These are phyloP conservation scores for Aegypius monachus DNA, from an alignment of 2,113 vertebrate genomes.

Conservation along the genomic window DNA sequence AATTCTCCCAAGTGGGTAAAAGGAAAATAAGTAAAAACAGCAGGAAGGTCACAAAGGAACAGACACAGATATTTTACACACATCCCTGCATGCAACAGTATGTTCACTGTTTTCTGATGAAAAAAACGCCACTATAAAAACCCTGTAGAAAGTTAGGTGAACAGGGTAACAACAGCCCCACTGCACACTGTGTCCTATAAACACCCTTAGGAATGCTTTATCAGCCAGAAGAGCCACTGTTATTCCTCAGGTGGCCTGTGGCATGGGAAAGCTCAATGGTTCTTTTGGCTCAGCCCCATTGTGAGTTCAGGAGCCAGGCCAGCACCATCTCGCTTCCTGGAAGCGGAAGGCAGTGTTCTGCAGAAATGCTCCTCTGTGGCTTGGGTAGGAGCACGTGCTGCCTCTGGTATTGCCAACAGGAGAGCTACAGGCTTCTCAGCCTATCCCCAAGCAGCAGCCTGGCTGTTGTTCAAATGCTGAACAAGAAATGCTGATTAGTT, in stretches of 20 bases:
- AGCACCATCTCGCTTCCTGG: rapidly evolving
- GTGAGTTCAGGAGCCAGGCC: rapidly evolving
- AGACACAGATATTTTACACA: neutral
- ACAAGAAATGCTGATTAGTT: neutral
- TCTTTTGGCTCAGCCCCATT: neutral
- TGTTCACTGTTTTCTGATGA: neutral
- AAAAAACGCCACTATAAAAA: neutral
- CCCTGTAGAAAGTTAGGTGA: neutral
- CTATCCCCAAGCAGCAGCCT: neutral
- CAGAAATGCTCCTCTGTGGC: neutral
- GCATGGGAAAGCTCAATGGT: neutral
- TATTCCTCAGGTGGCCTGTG: neutral
- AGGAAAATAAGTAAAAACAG: neutral
- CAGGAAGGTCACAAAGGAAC: neutral
- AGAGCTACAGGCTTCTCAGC: neutral
- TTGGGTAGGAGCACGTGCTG: rapidly evolving
- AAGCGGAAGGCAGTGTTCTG: neutral
- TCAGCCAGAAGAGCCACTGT: neutral
- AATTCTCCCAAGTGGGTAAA: neutral
- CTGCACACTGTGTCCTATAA: neutral
- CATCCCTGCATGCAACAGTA: neutral
- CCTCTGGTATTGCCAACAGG: neutral
- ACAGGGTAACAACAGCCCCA: neutral
- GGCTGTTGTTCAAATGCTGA: neutral
- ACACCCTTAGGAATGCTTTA: neutral